Percentiles rank a stretch among this genome's conserved stretches.
Evolutionary conservation across 2,888 invertebrate species (phyloP).

Genomic region (Conops quadrifasciatus): DNA sequence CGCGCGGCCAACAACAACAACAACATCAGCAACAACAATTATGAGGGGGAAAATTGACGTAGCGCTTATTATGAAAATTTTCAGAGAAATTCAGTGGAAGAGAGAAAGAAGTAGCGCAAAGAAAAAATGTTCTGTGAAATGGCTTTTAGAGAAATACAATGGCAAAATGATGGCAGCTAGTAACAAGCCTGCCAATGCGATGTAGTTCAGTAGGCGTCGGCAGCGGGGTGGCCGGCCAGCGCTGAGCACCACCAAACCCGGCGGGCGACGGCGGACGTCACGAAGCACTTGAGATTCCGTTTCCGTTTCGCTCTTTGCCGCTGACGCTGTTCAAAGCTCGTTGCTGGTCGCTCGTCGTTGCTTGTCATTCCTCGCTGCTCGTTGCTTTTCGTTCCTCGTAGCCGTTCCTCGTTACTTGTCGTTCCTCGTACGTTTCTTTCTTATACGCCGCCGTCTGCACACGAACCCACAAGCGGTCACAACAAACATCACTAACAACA

Average conservation of each 20-base stretch:
- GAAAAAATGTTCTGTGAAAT: conserved; percentile 47
- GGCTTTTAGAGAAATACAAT: conserved; percentile 62
- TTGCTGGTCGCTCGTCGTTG: too few relatives aligned
- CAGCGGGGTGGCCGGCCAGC: conserved; percentile 35
- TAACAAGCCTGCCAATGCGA: conserved; percentile 54
- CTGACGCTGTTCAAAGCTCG: too few relatives aligned
- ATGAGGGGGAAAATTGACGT: too few relatives aligned
- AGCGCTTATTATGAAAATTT: conserved; percentile 63
- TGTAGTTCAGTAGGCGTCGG: too few relatives aligned
- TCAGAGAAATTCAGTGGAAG: conserved; percentile 26
- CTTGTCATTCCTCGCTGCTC: too few relatives aligned
- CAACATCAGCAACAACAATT: too few relatives aligned
- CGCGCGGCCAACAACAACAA: conserved; percentile 43
- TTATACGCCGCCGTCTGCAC: conserved; percentile 40
- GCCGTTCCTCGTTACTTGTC: too few relatives aligned
- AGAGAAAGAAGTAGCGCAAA: conserved; percentile 36
- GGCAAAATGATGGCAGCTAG: conserved; percentile 62
- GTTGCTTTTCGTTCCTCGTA: not conserved
- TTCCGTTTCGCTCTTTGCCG: not conserved
- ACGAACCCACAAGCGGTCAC: conserved; percentile 44
- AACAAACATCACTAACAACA: conserved; percentile 24
- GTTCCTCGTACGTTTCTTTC: conserved; percentile 7
- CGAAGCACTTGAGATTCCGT: not conserved
- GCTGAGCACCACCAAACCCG: conserved; percentile 32
- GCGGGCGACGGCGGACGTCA: conserved; percentile 14